Conservation (phyloP, 2,113 vertebrate species). For the Rana temporaria region DNA sequence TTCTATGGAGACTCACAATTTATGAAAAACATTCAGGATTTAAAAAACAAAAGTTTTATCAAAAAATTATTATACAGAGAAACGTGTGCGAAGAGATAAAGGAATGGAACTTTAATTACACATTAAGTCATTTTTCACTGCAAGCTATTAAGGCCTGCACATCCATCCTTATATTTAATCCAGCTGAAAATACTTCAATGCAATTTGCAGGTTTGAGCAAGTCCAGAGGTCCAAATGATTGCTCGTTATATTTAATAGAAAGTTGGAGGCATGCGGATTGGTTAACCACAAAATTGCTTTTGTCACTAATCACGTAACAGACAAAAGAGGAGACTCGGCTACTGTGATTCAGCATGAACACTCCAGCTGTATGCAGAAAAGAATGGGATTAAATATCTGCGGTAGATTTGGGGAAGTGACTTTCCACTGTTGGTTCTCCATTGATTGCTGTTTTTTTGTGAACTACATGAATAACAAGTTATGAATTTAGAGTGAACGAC, state of each 20-base stretch:
- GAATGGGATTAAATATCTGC: not conserved
- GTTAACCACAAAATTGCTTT: constrained; percentile 30
- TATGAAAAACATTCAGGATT: too few species aligned
- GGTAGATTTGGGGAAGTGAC: too few species aligned
- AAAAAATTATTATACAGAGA: not conserved
- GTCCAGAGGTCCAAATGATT: constrained; percentile 11
- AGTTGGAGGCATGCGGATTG: constrained; percentile 13
- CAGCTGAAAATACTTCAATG: constrained; percentile 13
- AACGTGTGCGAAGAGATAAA: not conserved
- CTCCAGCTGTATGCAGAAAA: too few species aligned
- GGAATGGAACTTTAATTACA: constrained; percentile 17
- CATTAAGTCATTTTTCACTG: constrained; percentile 22
- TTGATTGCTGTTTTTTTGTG: too few species aligned
- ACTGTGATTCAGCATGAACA: not conserved
- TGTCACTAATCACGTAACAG: constrained; percentile 11
- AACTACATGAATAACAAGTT: too few species aligned
- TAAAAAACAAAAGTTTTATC: not conserved
- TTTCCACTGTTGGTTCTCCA: too few species aligned
- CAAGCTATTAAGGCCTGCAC: constrained; percentile 10
- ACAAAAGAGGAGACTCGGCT: not conserved
- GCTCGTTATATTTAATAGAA: constrained; percentile 21
- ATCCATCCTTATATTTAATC: constrained; percentile 28
- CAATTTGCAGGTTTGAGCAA: constrained; percentile 3
- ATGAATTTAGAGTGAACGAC: too few species aligned
- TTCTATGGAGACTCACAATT: too few species aligned